A percentile compares a stretch with the other conserved stretches of the same genome.
Conservation (phyloP, 2,888 invertebrate genomes). For the Notocelia uddmanniana region DNA sequence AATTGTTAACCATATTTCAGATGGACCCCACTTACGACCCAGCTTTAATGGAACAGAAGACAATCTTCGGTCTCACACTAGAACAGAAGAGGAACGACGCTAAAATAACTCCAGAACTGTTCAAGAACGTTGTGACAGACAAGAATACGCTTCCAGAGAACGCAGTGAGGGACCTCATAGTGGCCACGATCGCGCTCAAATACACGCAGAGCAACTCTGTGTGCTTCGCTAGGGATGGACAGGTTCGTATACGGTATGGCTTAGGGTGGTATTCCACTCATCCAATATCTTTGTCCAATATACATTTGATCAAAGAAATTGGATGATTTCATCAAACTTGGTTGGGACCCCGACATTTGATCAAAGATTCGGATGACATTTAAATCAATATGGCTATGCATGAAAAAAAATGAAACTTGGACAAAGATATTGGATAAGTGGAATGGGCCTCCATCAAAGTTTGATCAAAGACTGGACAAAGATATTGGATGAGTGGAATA, state of each 20-base stretch:
- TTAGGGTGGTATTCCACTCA: no score
- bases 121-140: constrained; percentile 92
- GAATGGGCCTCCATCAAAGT: no score
- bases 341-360: no score
- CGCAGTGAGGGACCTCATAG: constrained; percentile 95
- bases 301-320: no score
- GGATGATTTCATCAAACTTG: no score
- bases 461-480: no score
- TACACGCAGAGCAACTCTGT: constrained; percentile 99
- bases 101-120: constrained; percentile 90
- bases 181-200: constrained; percentile 98
- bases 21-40: constrained; percentile 96
- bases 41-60: constrained; percentile 91
- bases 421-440: no score
- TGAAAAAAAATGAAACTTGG: no score
- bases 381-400: no score
- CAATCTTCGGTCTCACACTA: constrained; percentile 93
- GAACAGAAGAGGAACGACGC: constrained; percentile 97
- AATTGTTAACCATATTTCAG: constrained; percentile 70
- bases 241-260: constrained; percentile 79
- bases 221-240: constrained; percentile 97
- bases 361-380: no score
- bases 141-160: constrained; percentile 88
- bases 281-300: no score
- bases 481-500: no score